Evolutionary conservation across 2,888 invertebrate genomes (phyloP).

Genomic region (Morpho deidamia): DNA sequence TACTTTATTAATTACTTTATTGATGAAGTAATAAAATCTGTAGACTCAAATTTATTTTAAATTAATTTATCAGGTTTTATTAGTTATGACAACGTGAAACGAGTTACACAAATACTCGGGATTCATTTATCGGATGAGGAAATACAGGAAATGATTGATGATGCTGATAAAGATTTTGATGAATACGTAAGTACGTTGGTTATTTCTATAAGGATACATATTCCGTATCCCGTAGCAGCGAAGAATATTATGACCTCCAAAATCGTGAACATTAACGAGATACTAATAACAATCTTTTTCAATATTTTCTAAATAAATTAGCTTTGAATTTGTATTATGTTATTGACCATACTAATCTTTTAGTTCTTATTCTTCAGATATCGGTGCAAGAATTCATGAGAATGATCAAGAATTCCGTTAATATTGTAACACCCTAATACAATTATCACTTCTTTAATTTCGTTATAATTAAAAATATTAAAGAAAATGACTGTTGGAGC

Average conservation of each 20-base stretch:
- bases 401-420: constrained; percentile 60
- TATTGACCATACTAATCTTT: neutral
- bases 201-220: no score
- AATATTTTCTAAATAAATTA: no score
- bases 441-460: neutral
- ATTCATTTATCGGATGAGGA: constrained; percentile 61
- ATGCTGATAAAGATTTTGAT: constrained; percentile 66
- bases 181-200: constrained; percentile 42
- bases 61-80: constrained; percentile 46
- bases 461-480: no score
- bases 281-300: no score
- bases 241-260: no score
- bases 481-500: neutral
- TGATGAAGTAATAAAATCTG: no score
- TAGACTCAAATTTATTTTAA: neutral
- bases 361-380: constrained; percentile 43
- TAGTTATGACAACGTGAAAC: constrained; percentile 59
- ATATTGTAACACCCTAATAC: constrained; percentile 55
- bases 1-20: no score
- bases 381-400: constrained; percentile 63
- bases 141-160: constrained; percentile 71
- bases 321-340: neutral
- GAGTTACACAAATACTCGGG: constrained; percentile 52
- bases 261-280: no score
- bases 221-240: no score